Evolutionary conservation across 1,140 invertebrate genomes (phyloP).

Genomic region (Orchestia grillus): DNA sequence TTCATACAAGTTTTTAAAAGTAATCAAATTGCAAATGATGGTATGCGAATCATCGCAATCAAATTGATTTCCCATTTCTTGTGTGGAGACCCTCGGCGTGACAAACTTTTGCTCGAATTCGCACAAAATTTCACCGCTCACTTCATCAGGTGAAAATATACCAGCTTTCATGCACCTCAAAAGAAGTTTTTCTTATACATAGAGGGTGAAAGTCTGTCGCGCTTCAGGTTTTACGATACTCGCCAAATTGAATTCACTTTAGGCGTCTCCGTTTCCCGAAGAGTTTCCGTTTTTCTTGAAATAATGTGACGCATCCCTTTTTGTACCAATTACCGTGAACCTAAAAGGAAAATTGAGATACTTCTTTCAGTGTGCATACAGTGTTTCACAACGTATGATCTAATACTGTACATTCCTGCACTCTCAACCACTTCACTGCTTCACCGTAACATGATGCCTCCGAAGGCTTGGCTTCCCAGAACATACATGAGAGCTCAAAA

Average conservation of each 20-base stretch:
- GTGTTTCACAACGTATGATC: no score
- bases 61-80: background rate
- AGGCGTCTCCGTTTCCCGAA: background rate
- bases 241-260: background rate
- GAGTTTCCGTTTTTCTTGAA: background rate
- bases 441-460: background rate
- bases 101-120: background rate
- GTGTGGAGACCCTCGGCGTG: background rate
- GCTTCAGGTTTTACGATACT: background rate
- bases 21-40: background rate
- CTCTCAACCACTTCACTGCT: background rate
- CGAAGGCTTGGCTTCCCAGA: background rate
- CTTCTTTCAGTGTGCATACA: background rate
- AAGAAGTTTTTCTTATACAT: background rate
- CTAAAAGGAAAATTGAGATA: background rate
- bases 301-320: background rate
- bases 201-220: background rate
- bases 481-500: background rate
- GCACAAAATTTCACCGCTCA: background rate
- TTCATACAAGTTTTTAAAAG: background rate
- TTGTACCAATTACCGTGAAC: background rate
- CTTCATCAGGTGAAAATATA: background rate
- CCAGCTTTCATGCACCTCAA: background rate
- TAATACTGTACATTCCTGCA: background rate
- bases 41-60: background rate